These are phyloP conservation scores for Stegana nigrithorax DNA, from an alignment of 2,888 invertebrate genomes.

Conservation along the genomic window DNA sequence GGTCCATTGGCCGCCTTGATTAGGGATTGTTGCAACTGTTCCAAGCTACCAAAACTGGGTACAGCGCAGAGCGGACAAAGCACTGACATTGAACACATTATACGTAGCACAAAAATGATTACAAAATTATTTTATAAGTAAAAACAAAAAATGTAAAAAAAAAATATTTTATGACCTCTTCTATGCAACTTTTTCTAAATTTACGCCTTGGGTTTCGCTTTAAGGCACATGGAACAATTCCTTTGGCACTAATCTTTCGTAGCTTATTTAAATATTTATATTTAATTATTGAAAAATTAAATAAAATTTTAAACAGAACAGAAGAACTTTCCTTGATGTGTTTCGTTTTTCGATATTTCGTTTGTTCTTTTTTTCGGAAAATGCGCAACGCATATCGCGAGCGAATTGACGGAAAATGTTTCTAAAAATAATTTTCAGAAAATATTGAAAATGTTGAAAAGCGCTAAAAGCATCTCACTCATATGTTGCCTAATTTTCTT, in stretches of 20 bases:
- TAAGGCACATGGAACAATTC: not conserved
- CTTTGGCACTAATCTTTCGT: not conserved
- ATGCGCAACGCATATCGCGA: slow-evolving; percentile 4
- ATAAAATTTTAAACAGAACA: slow-evolving; percentile 19
- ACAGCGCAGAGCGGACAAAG: slow-evolving; percentile 83
- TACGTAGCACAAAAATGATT: no score
- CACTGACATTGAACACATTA: slow-evolving; percentile 72
- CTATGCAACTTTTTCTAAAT: no score
- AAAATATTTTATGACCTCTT: no score
- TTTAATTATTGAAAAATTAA: no score
- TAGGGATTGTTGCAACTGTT: slow-evolving; percentile 77
- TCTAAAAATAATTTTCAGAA: slow-evolving; percentile 54
- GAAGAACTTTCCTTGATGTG: slow-evolving; percentile 15
- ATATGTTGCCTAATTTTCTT: not conserved
- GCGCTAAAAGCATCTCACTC: no score
- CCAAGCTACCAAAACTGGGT: slow-evolving; percentile 78
- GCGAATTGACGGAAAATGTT: slow-evolving; percentile 27
- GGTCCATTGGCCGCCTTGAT: slow-evolving; percentile 82
- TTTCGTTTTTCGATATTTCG: not conserved
- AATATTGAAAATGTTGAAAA: slow-evolving; percentile 44
- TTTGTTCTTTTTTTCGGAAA: not conserved
- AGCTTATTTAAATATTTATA: slow-evolving; percentile 19
- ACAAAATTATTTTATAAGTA: slow-evolving; percentile 7
- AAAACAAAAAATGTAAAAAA: not conserved
- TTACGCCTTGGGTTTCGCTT: no score